Percentiles rank a stretch among this genome's conserved stretches.
phyloP scores from a whole-genome alignment of 2,113 vertebrate genomes.

The Prolemur simus region DNA sequence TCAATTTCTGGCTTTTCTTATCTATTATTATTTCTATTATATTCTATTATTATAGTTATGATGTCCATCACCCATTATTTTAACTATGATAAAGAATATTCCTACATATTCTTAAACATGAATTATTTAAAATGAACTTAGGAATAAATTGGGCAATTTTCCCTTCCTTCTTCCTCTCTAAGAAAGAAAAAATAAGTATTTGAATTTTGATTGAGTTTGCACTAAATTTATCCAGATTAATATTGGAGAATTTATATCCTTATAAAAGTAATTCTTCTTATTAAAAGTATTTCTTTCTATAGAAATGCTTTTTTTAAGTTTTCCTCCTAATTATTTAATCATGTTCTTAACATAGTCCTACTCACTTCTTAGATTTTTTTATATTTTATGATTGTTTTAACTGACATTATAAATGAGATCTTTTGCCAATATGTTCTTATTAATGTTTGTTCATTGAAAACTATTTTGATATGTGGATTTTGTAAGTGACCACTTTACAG shows the following conservation, averaged over 20 bases:
- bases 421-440: background rate
- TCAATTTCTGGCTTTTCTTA: background rate
- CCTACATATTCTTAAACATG: background rate
- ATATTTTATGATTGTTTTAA: conserved; percentile 23
- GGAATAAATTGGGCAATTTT: background rate
- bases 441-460: background rate
- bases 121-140: background rate
- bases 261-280: background rate
- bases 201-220: background rate
- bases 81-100: background rate
- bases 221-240: background rate
- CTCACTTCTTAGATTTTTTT: background rate
- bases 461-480: background rate
- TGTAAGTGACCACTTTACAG: background rate
- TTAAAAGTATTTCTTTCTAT: background rate
- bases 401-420: background rate
- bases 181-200: background rate
- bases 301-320: background rate
- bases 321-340: background rate
- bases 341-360: background rate
- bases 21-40: background rate
- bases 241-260: background rate
- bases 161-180: background rate
- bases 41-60: background rate
- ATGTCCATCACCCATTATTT: background rate